phyloP scores from a whole-genome alignment of 2,888 invertebrate genomes.

The Tineola bisselliella region DNA sequence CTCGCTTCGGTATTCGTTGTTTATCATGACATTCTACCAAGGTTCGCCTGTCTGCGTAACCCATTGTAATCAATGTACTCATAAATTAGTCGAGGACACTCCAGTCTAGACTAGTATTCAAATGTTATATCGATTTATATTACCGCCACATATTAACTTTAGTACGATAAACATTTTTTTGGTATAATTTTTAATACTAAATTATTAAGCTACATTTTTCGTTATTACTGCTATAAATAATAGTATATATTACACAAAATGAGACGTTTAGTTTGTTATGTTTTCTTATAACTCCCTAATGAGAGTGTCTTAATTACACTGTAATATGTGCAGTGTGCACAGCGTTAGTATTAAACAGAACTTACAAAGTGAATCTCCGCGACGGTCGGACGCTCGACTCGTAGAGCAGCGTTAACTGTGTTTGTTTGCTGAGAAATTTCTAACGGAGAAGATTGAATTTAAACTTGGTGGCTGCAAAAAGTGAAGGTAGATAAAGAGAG shows the following conservation, averaged over 20 bases:
- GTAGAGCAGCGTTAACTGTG: constrained; percentile 14
- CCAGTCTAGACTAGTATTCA: constrained; percentile 4
- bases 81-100: constrained; percentile 4
- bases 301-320: neutral
- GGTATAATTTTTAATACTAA: no score
- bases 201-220: no score
- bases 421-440: constrained; percentile 20
- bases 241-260: no score
- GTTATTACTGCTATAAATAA: no score
- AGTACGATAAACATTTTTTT: neutral
- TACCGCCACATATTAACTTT: neutral
- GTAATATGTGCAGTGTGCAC: neutral
- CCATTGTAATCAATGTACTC: constrained; percentile 2
- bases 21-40: neutral
- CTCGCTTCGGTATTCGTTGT: neutral
- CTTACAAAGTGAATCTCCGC: neutral
- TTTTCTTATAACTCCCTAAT: neutral
- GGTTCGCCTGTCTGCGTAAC: neutral
- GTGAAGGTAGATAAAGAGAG: constrained; percentile 1
- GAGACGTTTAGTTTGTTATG: neutral
- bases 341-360: neutral
- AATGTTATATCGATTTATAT: constrained; percentile 4
- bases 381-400: neutral
- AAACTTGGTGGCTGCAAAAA: constrained; percentile 19
- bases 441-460: constrained; percentile 28